Evolutionary conservation across 2,888 invertebrate species (phyloP), one percentile per base, ranked within the genome.

Genomic region (Drosophila dives): DNA sequence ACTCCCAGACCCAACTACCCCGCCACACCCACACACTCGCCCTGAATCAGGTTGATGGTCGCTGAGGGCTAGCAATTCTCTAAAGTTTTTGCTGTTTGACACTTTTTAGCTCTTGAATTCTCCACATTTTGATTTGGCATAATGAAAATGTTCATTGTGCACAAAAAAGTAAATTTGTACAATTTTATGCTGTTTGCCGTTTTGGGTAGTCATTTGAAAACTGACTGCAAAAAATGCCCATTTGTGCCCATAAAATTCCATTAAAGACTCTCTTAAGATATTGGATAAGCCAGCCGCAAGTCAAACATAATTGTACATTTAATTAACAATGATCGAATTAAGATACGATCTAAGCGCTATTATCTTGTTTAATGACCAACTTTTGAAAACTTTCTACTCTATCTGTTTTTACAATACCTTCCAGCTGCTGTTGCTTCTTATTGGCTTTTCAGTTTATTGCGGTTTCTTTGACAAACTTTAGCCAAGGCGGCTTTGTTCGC

Each of bases 351-450:
- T 20, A 15, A 29, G 33, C n/a, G 23, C 34, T 34, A 20, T 66
- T 49, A 50, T 33, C 45, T 40, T 68, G 64, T 29, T 56, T 62
- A n/a, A 61, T 60, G 51, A 29, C 34, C 42, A 64, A 72, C 66
- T 83, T 86, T 81, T 81, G 29, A 73, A 60, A 76, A 80, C 72
- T 59, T 76, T 87, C 68, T 50, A 54, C 60, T 55, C 63, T 73
- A 67, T 72, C 68, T 74, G 20, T 26, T 26, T 26, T 12, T n/a
- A 48, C 33, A 55, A 64, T 63, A 33, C 32, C 17, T 45, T 40
- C 1, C 32, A 61, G 29, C n/a, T 40, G 33, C 40, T 20, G 8
- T 29, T 26, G 49, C 40, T 36, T 61, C 72, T 75, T 66, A 61
- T 45, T 45, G 23, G 76, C 62, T 71, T 61, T 68, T 54, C 63